Evolutionary conservation across 2,888 invertebrate genomes (phyloP).

Genomic region (Diplolepis rosae): DNA sequence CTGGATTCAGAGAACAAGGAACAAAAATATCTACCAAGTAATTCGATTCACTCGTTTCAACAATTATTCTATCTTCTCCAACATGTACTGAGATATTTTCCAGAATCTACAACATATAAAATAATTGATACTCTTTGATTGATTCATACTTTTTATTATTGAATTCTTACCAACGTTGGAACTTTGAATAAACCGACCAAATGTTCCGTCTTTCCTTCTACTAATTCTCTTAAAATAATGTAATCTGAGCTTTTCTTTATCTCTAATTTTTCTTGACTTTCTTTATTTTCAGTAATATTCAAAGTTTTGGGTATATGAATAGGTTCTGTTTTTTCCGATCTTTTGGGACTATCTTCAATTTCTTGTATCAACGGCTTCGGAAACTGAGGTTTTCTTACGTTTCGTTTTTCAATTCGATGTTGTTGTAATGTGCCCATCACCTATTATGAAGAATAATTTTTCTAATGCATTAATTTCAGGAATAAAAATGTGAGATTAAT

Average conservation of each 20-base stretch:
- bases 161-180: conserved; percentile 75
- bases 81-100: conserved; percentile 76
- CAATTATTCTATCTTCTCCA: conserved; percentile 84
- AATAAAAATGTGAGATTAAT: background rate
- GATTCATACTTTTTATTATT: background rate
- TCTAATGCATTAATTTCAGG: background rate
- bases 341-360: conserved; percentile 63
- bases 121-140: conserved; percentile 27
- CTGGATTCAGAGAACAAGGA: conserved; percentile 80
- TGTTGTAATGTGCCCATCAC: conserved; percentile 83
- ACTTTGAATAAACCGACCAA: conserved; percentile 80
- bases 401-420: conserved; percentile 84
- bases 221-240: conserved; percentile 59
- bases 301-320: background rate
- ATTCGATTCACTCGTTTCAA: conserved; percentile 79
- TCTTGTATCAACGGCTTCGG: conserved; percentile 79
- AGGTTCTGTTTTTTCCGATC: conserved; percentile 17
- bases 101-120: conserved; percentile 75
- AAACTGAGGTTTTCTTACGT: conserved; percentile 75
- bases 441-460: conserved; percentile 43
- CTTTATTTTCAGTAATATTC: conserved; percentile 26
- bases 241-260: conserved; percentile 46
- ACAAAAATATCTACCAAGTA: conserved; percentile 82
- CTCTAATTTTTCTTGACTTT: background rate
- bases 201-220: conserved; percentile 76